phyloP scores from a whole-genome alignment of 2,797 vertebrate species.

The Ptychadena robeensis region DNA sequence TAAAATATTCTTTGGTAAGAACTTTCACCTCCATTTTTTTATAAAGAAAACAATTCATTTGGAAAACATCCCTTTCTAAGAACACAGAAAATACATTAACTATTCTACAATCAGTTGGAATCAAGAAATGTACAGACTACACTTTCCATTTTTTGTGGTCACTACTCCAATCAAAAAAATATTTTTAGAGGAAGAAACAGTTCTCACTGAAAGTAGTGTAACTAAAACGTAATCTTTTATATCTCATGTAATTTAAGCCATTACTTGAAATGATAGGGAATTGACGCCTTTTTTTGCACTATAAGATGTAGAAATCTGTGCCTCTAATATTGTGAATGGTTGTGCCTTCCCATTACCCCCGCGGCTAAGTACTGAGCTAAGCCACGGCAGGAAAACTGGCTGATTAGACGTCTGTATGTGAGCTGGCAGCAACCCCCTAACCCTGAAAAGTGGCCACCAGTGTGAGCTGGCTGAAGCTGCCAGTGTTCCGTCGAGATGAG shows the following conservation, averaged over 20 bases:
- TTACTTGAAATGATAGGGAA: not conserved
- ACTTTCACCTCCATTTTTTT: too few species aligned
- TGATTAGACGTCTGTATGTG: too few species aligned
- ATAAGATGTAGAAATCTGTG: too few species aligned
- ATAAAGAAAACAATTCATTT: not conserved
- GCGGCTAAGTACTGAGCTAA: too few species aligned
- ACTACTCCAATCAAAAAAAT: constrained; percentile 38
- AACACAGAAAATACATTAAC: not conserved
- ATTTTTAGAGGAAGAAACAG: constrained; percentile 6
- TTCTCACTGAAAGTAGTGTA: constrained; percentile 27
- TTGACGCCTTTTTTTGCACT: not conserved
- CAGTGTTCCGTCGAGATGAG: too few species aligned
- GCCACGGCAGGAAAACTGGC: too few species aligned
- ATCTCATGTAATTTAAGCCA: constrained; percentile 35
- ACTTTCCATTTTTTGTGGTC: constrained; percentile 34
- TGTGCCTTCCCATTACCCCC: too few species aligned
- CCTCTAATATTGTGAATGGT: too few species aligned
- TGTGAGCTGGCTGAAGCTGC: too few species aligned
- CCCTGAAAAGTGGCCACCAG: too few species aligned
- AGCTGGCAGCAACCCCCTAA: too few species aligned
- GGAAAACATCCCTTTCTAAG: not conserved
- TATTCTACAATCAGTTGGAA: constrained; percentile 36
- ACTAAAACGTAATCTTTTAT: constrained; percentile 47
- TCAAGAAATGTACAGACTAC: not conserved
- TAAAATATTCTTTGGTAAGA: too few species aligned